Percentiles rank a stretch among this genome's conserved stretches.
phyloP scores from a whole-genome alignment of 92 coral and sea anemone genomes.

The Porites evermanni region DNA sequence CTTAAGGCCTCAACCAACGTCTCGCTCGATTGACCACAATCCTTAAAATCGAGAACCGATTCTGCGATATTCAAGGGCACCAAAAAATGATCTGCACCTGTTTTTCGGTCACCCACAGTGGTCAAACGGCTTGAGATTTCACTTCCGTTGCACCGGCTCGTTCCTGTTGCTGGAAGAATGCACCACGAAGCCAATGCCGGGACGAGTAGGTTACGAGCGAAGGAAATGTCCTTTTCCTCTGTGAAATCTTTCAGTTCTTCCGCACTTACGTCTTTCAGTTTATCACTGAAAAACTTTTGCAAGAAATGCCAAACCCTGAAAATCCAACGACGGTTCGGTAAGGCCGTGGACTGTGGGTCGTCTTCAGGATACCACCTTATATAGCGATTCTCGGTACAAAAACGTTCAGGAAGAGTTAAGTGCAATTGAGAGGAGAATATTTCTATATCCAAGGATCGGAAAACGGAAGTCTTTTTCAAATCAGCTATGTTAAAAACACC shows the following conservation, averaged over 20 bases:
- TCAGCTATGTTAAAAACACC: neutral
- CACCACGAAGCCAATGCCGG: slow-evolving; percentile 63
- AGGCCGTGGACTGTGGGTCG: neutral
- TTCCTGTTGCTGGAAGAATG: slow-evolving; percentile 62
- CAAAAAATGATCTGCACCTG: slow-evolving; percentile 26
- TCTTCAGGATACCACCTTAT: slow-evolving; percentile 4
- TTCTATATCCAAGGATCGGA: slow-evolving; percentile 19
- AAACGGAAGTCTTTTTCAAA: neutral
- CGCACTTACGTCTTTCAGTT: neutral
- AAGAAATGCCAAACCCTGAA: slow-evolving; percentile 18
- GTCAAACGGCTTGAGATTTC: neutral
- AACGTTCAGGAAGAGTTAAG: slow-evolving; percentile 1
- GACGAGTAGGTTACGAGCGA: slow-evolving; percentile 7
- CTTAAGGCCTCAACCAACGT: no score
- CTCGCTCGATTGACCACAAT: no score
- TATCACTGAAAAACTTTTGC: neutral
- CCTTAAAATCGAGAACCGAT: no score
- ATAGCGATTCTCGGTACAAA: neutral
- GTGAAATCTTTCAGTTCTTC: neutral
- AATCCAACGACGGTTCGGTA: slow-evolving; percentile 16
- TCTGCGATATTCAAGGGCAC: no score
- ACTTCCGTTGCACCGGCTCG: neutral
- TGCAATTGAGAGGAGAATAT: slow-evolving; percentile 16
- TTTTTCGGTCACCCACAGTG: neutral
- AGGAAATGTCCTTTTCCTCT: slow-evolving; percentile 12